phyloP scores from a whole-genome alignment of 2,113 vertebrate genomes.

The Tor tambroides region DNA sequence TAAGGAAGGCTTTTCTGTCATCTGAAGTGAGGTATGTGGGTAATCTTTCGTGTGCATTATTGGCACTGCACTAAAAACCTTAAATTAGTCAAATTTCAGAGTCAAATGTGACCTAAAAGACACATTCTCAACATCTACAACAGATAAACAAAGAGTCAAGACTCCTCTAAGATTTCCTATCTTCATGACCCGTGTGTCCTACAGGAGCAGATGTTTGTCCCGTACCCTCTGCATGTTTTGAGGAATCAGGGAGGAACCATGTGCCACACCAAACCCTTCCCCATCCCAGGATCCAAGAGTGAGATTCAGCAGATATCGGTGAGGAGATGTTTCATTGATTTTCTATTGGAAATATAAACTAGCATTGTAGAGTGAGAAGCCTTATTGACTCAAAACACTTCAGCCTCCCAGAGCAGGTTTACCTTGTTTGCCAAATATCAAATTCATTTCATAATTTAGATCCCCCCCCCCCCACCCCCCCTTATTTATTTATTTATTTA shows the following conservation, averaged over 20 bases:
- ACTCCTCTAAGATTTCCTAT: not conserved
- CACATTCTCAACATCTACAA: not conserved
- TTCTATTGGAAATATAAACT: not conserved
- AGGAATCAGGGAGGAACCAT: slow-evolving; percentile 66
- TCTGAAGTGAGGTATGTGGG: not conserved
- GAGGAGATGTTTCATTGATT: slow-evolving; percentile 54
- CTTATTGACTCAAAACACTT: not conserved
- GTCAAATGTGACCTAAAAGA: not conserved
- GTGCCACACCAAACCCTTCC: slow-evolving; percentile 71
- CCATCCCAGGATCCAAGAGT: slow-evolving; percentile 72
- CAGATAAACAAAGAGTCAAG: not conserved
- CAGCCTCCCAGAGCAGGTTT: not conserved
- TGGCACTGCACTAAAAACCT: not conserved
- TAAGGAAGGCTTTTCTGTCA: not conserved
- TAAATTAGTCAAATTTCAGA: no score
- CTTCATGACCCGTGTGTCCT: slow-evolving; percentile 12
- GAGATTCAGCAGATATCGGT: slow-evolving; percentile 79
- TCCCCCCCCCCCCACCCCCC: no score
- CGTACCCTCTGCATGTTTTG: slow-evolving; percentile 66
- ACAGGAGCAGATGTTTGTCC: slow-evolving; percentile 76
- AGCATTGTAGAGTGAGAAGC: not conserved
- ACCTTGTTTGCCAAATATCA: not conserved
- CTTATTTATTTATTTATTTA: no score
- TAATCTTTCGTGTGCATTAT: not conserved
- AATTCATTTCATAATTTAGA: not conserved